Evolutionary conservation across 2,113 vertebrate genomes (phyloP), one percentile per base, ranked within the genome.

Genomic region (Prinia subflava): DNA sequence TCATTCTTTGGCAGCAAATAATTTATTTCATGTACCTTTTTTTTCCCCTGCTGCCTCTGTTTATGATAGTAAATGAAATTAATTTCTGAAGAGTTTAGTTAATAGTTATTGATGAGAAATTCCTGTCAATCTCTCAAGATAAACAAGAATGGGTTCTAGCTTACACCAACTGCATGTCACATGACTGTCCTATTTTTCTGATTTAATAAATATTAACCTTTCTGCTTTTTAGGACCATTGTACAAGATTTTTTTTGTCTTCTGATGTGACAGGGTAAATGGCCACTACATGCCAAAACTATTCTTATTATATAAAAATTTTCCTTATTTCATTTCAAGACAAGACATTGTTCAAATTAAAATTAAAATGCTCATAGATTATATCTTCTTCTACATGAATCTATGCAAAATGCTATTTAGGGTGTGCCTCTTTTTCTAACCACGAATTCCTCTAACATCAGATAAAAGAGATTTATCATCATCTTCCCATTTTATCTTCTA

Each of bases 341-440:
- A 82, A 75, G 93, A 67, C 79, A 59, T 71, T 93, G 77, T 93
- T 94, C 93, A 93, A 94, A 94, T 93, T 96, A 93, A 92, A 95
- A 94, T 92, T 77, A 96, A 88, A 80, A 93, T 20, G 63, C 77
- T 74, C n/a, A 49, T 6, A 90, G 93, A 95, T 96, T 68, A 14
- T 55, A 97, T 95, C 94, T 93, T 75, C 76, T 37, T 56, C 81
- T 92, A 92, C 83, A 93, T 64, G 35, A 93, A 92, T 92, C 44
- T 75, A 71, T 78, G 85, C 60, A 90, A 90, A 55, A 83, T 71
- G 73, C 56, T 84, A 12, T 87, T 94, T 94, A 92, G 93, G 96
- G 94, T 39, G 96, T 89, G 95, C 49, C 94, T 82, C 79, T 53
- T 90, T 68, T 87, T 86, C 83, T 78, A 91, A 96, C 93, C 57